Evolutionary conservation across 1,140 invertebrate genomes (phyloP), one percentile per base, ranked within the genome.

Genomic region (Drosophila littoralis): DNA sequence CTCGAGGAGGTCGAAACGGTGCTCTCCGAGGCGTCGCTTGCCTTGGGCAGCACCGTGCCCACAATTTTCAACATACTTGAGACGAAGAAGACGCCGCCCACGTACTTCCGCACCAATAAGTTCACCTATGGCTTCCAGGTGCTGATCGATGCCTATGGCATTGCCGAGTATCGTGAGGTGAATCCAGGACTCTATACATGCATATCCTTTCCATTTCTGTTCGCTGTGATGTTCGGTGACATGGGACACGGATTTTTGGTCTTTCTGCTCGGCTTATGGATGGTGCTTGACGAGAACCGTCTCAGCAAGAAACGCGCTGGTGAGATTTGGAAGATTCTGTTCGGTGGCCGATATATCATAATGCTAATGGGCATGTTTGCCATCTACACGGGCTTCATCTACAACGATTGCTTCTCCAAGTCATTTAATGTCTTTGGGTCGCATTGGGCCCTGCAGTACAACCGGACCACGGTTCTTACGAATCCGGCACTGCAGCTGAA

Each of bases 381-480:
- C 0, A 96, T 99, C 61, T 99, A 99, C 93, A 98, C 98, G 43
- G 98, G 98, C 1, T 91, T 99, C n/a, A 96, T 99, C 43, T 99
- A 99, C 93, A 99, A 99, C 92, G 98, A 99, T 92, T 93, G 98
- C 8, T 99, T 99, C 93, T 98, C 98, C 2, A 99, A 98, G 91
- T 97, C 98, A 0, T 92, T 99, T 73, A 99, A 99, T 80, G 94
- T 99, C 1, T 99, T 99, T 92, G 97, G 97, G 0, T 96, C 96
- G 0, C 94, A 94, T 46, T 99, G 98, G 97, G 74, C 40, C 1
- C 76, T 93, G 6, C 93, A 93, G 22, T 96, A 96, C 68, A 93
- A 95, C 72, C 91, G 92, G 6, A 80, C 83, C 1, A 94, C 93
- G 0, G 85, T 95, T 43, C 90, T 93, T 50, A 36, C 65, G 0